phyloP scores from a whole-genome alignment of 2,888 invertebrate species.

The Pegoplata infirma region DNA sequence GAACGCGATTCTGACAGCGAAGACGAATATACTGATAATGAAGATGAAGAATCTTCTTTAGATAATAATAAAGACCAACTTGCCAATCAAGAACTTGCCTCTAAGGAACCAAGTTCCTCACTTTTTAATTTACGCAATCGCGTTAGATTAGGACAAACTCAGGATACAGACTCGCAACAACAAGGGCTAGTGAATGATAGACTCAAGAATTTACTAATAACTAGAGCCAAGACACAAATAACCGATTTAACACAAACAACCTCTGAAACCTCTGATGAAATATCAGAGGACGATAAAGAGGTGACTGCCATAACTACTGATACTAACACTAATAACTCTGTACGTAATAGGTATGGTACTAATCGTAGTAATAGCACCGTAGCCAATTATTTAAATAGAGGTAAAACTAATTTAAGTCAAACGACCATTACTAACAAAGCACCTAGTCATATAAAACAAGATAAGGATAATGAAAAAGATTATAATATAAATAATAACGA shows the following conservation, averaged over 20 bases:
- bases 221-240: slow-evolving; percentile 29
- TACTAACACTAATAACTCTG: slow-evolving; percentile 50
- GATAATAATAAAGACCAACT: slow-evolving; percentile 8
- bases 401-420: slow-evolving; percentile 68
- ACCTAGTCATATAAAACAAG: slow-evolving; percentile 54
- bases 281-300: slow-evolving; percentile 48
- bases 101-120: slow-evolving; percentile 40
- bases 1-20: slow-evolving; percentile 43
- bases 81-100: slow-evolving; percentile 49
- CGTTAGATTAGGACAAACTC: slow-evolving; percentile 48
- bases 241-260: slow-evolving; percentile 29
- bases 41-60: slow-evolving; percentile 5
- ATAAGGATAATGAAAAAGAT: slow-evolving; percentile 39
- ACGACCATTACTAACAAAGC: slow-evolving; percentile 64
- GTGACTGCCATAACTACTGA: slow-evolving; percentile 47
- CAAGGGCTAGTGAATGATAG: slow-evolving; percentile 54
- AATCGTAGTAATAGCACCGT: slow-evolving; percentile 72
- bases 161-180: slow-evolving; percentile 25
- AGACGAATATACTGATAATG: slow-evolving; percentile 38
- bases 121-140: slow-evolving; percentile 57
- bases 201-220: slow-evolving; percentile 61
- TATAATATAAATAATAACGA: slow-evolving; percentile 13
- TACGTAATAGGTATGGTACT: slow-evolving; percentile 66
- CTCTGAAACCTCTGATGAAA: slow-evolving; percentile 50
- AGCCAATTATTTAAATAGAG: slow-evolving; percentile 71